Conservation (phyloP, 2,113 vertebrate genomes). For the Brienomyrus longianalis region DNA sequence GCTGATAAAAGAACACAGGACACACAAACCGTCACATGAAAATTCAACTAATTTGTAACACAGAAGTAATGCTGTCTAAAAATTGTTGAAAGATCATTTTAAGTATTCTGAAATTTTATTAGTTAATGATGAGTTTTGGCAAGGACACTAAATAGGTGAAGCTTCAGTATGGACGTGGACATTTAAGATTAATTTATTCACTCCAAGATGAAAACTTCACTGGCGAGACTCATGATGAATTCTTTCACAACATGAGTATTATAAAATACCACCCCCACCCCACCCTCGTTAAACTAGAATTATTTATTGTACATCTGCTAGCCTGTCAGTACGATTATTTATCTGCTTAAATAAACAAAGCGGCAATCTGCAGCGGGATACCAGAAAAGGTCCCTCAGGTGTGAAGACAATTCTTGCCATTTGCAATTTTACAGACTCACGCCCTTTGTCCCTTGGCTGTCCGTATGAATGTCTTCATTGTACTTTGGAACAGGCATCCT, state of each 20-base stretch:
- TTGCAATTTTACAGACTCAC: constrained; percentile 5
- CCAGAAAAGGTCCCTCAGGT: neutral
- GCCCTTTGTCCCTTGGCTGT: neutral
- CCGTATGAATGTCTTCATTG: neutral
- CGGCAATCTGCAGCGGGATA: neutral
- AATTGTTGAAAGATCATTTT: neutral
- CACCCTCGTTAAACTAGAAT: constrained; percentile 17
- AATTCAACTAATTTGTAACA: neutral
- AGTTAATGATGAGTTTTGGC: neutral
- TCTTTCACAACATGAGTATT: constrained; percentile 23
- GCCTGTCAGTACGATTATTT: constrained; percentile 22
- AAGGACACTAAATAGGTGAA: constrained; percentile 13
- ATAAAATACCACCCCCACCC: constrained; percentile 1
- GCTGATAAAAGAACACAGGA: neutral
- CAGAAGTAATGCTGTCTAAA: neutral
- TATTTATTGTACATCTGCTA: constrained; percentile 29
- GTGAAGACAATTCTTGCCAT: neutral
- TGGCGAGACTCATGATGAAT: constrained; percentile 9
- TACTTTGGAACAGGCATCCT: neutral
- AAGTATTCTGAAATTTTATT: neutral
- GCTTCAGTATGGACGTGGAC: neutral
- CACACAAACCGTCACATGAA: neutral
- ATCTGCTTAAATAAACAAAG: constrained; percentile 24
- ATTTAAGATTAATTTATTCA: constrained; percentile 26
- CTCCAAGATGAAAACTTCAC: constrained; percentile 19